Conservation (phyloP, 2,888 invertebrate species). For the Diabrotica balteata region DNA sequence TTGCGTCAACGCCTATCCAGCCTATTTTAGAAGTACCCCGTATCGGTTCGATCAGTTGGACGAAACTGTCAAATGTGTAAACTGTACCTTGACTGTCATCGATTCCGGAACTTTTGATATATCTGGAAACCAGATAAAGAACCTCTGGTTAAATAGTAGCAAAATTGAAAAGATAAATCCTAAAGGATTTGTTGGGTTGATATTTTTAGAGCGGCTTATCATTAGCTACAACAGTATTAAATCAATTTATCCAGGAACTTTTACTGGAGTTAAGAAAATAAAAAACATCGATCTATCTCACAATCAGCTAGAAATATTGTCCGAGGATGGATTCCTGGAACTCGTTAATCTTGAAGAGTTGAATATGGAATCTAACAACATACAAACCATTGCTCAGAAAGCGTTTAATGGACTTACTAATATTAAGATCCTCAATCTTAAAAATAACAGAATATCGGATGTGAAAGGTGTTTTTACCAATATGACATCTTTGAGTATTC, state of each 20-base stretch:
- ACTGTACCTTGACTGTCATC: slow-evolving; percentile 51
- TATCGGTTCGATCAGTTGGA: slow-evolving; percentile 58
- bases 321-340: slow-evolving; percentile 53
- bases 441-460: slow-evolving; percentile 47
- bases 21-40: slow-evolving; percentile 53
- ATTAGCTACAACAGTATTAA: slow-evolving; percentile 52
- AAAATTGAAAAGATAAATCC: slow-evolving; percentile 49
- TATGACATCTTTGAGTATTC: slow-evolving; percentile 41
- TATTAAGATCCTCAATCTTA: slow-evolving; percentile 51
- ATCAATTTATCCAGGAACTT: slow-evolving; percentile 52
- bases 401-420: slow-evolving; percentile 51
- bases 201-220: slow-evolving; percentile 52
- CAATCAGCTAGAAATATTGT: slow-evolving; percentile 52
- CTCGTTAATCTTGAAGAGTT: slow-evolving; percentile 49
- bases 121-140: slow-evolving; percentile 56
- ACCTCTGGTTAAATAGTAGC: slow-evolving; percentile 49
- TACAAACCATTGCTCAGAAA: slow-evolving; percentile 46
- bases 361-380: slow-evolving; percentile 49
- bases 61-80: slow-evolving; percentile 54
- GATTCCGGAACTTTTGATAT: slow-evolving; percentile 56
- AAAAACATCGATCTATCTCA: slow-evolving; percentile 49
- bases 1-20: slow-evolving; percentile 54
- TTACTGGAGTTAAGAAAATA: slow-evolving; percentile 56
- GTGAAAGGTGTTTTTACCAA: slow-evolving; percentile 43
- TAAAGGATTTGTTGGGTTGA: slow-evolving; percentile 55